These are phyloP conservation scores for Harpagifer antarcticus DNA, from an alignment of 2,797 vertebrate species.

Conservation along the genomic window DNA sequence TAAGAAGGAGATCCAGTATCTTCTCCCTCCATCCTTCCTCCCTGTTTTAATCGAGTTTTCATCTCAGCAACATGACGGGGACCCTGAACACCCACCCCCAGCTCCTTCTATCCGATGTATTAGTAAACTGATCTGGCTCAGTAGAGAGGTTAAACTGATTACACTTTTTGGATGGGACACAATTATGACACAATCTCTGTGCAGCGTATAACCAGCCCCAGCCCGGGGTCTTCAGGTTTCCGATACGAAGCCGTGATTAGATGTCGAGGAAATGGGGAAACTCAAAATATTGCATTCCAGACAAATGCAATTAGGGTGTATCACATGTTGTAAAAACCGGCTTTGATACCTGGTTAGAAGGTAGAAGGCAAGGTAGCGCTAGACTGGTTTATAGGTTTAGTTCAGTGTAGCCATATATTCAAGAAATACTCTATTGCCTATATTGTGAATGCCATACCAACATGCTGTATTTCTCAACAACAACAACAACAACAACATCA, in stretches of 20 bases:
- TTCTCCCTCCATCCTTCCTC: slow-evolving; percentile 15
- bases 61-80: slow-evolving; percentile 39
- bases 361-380: slow-evolving; percentile 59
- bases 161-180: slow-evolving; percentile 78
- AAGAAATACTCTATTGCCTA: not conserved
- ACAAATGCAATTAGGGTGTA: slow-evolving; percentile 81
- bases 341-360: slow-evolving; percentile 75
- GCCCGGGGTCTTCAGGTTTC: slow-evolving; percentile 74
- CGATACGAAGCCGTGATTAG: slow-evolving; percentile 73
- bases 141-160: slow-evolving; percentile 85
- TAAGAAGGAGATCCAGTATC: slow-evolving; percentile 15
- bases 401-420: slow-evolving; percentile 18
- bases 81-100: slow-evolving; percentile 55
- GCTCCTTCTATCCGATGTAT: slow-evolving; percentile 65
- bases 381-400: slow-evolving; percentile 32
- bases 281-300: slow-evolving; percentile 84
- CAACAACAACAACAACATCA: not conserved
- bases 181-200: slow-evolving; percentile 84
- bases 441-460: not conserved
- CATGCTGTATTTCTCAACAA: not conserved
- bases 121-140: slow-evolving; percentile 81
- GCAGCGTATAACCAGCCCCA: slow-evolving; percentile 69
- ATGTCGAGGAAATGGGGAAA: slow-evolving; percentile 81
- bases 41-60: slow-evolving; percentile 15
- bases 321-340: slow-evolving; percentile 64